phyloP scores from a whole-genome alignment of 2,888 invertebrate genomes.

The Leptura quadrifasciata region DNA sequence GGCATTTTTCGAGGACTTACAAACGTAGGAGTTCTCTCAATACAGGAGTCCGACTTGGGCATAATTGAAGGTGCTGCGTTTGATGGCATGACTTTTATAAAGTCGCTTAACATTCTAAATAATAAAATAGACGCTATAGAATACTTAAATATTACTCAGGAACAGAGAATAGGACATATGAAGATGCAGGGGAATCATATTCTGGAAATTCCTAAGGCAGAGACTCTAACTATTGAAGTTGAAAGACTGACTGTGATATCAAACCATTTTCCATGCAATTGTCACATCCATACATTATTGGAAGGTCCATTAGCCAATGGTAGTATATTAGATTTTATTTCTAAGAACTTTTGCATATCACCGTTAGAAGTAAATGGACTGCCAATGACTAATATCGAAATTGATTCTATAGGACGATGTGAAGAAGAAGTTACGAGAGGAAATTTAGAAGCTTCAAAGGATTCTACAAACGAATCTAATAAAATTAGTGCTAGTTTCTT shows the following conservation, averaged over 20 bases:
- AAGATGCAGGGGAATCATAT: conserved; percentile 90
- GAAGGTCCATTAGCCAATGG: conserved; percentile 85
- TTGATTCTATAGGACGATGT: conserved; percentile 81
- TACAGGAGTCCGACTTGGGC: conserved; percentile 90
- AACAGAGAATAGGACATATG: conserved; percentile 83
- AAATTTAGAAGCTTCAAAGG: conserved; percentile 77
- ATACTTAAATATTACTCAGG: conserved; percentile 82
- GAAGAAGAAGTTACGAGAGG: conserved; percentile 82
- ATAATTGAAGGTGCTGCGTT: conserved; percentile 85
- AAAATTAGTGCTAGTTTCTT: conserved; percentile 53
- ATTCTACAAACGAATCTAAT: conserved; percentile 48
- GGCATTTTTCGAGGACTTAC: conserved; percentile 85
- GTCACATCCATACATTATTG: conserved; percentile 86
- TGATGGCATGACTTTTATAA: conserved; percentile 83
- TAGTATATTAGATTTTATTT: conserved; percentile 80
- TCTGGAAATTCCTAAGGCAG: conserved; percentile 83
- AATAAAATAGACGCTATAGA: conserved; percentile 91
- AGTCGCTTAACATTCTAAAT: conserved; percentile 85
- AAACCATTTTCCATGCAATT: conserved; percentile 92
- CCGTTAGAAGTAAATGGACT: conserved; percentile 89
- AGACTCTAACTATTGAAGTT: conserved; percentile 83
- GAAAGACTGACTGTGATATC: conserved; percentile 83
- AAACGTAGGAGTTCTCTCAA: conserved; percentile 84
- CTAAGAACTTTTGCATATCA: conserved; percentile 89
- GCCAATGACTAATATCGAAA: conserved; percentile 81